Base-by-base conservation (phyloP, 2,797 vertebrate genomes). In the Pempheris klunzingeri region DNA sequence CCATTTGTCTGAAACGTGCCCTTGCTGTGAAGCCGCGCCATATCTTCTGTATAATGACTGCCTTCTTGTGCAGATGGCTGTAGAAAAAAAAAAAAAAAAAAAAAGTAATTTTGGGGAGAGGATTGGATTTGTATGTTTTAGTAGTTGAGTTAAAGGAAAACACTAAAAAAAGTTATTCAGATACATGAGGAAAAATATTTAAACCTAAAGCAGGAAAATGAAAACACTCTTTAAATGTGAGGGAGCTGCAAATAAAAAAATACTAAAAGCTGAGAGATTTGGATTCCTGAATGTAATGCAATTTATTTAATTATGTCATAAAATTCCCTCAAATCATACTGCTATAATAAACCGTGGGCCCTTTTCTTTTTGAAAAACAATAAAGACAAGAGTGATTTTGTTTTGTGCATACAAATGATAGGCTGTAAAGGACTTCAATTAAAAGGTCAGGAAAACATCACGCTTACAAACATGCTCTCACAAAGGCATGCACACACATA, bases 1-100 rank as follows among this genome's bases (percentile, higher is more conserved):
- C 91, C 92, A 93, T 92, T 92, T 93, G 90, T 92, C 93, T 95
- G 94, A 96, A 96, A 61, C 60, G 60, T 88, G 93, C 95, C 93
- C 96, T 96, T 91, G 95, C 94, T 80, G 63, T 90, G 93, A 96
- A 98, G 84, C 96, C 95, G 77, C 97, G 93, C 98, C 98, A 99
- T 87, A 90, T 94, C 92, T 96, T 99, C 93, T 99, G 97, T 89
- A 99, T 97, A 86, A 91, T 58, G 81, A 92, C 91, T 7, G 88
- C 95, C 73, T 94, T 92, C 93, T 91, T 94, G 87, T 93, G 93
- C 85, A 99, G 92, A 90, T 96, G 79, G 76, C 98, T 99, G 88
- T 79, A 91, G 92, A 78, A 69, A 54, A 74, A 73, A 53, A 43
- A 66, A 74, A 30, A n/a, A n/a, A 32, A 32, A 32, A 32, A 32